Evolutionary conservation across 2,797 vertebrate species (phyloP).

Genomic region (Ispidina picta): DNA sequence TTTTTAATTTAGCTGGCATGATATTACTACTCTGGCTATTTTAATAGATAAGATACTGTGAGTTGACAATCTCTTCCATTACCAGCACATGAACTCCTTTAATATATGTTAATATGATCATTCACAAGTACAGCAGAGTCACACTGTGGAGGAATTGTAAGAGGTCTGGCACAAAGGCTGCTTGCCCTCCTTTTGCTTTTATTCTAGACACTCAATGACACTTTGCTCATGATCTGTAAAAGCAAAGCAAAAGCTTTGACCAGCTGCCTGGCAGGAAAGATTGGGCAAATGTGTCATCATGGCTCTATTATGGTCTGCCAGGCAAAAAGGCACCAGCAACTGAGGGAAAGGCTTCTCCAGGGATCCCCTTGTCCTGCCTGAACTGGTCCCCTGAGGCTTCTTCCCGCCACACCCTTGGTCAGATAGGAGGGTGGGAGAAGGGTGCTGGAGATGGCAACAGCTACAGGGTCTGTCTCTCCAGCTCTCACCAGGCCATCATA

Average conservation of each 20-base stretch:
- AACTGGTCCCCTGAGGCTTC: background rate
- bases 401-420: fast-evolving
- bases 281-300: background rate
- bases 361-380: background rate
- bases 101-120: constrained; percentile 35
- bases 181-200: constrained; percentile 6
- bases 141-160: background rate
- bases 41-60: constrained; percentile 3
- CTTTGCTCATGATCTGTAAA: background rate
- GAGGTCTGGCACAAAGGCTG: constrained; percentile 35
- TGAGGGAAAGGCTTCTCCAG: background rate
- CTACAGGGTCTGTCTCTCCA: background rate
- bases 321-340: background rate
- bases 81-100: background rate
- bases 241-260: constrained; percentile 11
- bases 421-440: background rate
- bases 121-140: constrained; percentile 41
- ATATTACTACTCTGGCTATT: constrained; percentile 4
- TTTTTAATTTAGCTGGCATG: background rate
- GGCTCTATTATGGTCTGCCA: background rate
- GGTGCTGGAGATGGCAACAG: background rate
- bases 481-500: background rate
- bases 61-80: background rate
- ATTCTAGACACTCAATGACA: constrained; percentile 15
- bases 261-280: background rate